Conservation (phyloP, 1,140 invertebrate species). For the Himalopsyche phryganea region DNA sequence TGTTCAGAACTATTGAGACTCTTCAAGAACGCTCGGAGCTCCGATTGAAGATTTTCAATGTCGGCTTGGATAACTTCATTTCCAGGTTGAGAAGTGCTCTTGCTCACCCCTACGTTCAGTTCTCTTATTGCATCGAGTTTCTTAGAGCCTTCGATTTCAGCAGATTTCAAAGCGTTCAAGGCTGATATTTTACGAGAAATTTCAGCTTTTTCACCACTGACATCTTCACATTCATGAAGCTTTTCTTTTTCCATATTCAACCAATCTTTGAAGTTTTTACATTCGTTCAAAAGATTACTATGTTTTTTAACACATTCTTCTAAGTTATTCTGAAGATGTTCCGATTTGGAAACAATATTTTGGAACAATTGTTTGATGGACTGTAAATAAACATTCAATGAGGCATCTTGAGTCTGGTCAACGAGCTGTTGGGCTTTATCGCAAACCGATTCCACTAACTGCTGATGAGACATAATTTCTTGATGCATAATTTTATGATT, state of each 20-base stretch:
- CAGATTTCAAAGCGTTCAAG: constrained; percentile 65
- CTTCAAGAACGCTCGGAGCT: constrained; percentile 61
- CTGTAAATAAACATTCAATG: constrained; percentile 79
- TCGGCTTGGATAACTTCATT: constrained; percentile 71
- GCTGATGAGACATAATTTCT: constrained; percentile 90
- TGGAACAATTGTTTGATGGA: constrained; percentile 88
- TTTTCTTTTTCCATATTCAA: constrained; percentile 72
- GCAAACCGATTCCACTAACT: constrained; percentile 84
- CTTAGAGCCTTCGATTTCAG: constrained; percentile 67
- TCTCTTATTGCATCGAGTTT: constrained; percentile 68
- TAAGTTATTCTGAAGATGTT: constrained; percentile 78
- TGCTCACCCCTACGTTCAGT: constrained; percentile 65
- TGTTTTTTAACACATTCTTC: constrained; percentile 86
- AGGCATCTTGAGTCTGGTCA: constrained; percentile 83
- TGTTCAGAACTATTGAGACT: constrained; percentile 62
- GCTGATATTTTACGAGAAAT: constrained; percentile 70
- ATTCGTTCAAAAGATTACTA: constrained; percentile 67
- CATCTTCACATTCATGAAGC: constrained; percentile 71
- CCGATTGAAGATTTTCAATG: constrained; percentile 64
- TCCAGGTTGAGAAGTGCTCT: constrained; percentile 77
- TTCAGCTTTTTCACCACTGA: constrained; percentile 76
- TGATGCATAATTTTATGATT: constrained; percentile 94
- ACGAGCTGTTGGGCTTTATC: constrained; percentile 88
- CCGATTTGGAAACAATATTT: constrained; percentile 83
- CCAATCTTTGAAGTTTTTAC: constrained; percentile 77